Evolutionary conservation across 2,797 vertebrate genomes (phyloP).

Genomic region (Carapus acus): DNA sequence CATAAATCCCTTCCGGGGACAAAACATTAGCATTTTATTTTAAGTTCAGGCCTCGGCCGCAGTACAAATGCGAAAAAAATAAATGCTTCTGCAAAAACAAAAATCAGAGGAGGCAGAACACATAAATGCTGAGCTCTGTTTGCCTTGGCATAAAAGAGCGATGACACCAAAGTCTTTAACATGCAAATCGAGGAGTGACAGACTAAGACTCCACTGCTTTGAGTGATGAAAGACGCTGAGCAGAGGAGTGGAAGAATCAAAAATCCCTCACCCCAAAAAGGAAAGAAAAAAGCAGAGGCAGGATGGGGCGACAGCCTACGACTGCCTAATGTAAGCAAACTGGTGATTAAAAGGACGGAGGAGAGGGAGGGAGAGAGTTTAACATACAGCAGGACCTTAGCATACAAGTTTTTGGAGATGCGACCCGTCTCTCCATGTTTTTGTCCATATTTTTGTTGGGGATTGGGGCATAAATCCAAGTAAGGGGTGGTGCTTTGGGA

Average conservation of each 20-base stretch:
- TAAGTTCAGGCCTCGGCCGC: slow-evolving; percentile 23
- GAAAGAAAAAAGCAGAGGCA: too few relatives aligned
- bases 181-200: slow-evolving; percentile 32
- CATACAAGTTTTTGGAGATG: too few relatives aligned
- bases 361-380: not conserved
- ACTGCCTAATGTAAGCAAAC: not conserved
- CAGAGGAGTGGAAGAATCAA: slow-evolving; percentile 9
- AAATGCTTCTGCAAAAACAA: slow-evolving; percentile 25
- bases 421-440: too few relatives aligned
- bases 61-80: slow-evolving; percentile 10
- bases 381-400: too few relatives aligned
- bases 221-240: slow-evolving; percentile 34
- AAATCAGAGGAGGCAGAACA: slow-evolving; percentile 43
- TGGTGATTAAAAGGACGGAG: not conserved
- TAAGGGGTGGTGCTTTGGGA: too few relatives aligned
- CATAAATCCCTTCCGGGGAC: slow-evolving; percentile 44
- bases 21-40: slow-evolving; percentile 29
- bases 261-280: too few relatives aligned
- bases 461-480: too few relatives aligned
- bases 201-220: slow-evolving; percentile 26
- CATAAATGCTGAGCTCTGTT: slow-evolving; percentile 34
- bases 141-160: slow-evolving; percentile 38
- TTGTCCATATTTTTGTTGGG: too few relatives aligned
- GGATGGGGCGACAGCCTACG: not conserved
- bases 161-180: slow-evolving; percentile 38